Base-by-base conservation (phyloP, 2,888 invertebrate species). In the Melanchra persicariae region DNA sequence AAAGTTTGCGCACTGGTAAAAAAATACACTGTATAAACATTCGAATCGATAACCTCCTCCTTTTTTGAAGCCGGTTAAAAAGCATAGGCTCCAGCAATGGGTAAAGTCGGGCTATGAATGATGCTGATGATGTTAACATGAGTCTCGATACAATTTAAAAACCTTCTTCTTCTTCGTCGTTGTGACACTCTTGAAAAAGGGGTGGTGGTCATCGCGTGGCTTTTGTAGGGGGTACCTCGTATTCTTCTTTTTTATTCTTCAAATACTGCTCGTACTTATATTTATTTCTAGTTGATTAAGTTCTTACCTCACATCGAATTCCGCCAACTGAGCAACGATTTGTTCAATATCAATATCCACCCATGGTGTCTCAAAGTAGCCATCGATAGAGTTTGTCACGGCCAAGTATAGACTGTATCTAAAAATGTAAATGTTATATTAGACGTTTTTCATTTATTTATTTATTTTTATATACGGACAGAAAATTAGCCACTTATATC, bases 351-450 rank as follows among this genome's bases (percentile, higher is more conserved):
- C 97, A 66, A 99, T 97, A 78, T 98, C 98, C 9, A 95, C 93
- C 99, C 99, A 99, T 0, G 97, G 96, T 74, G 98, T 97, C 89
- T 98, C 98, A 87, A 97, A 98, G 90, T 99, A 99, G 0, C 98
- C 98, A 87, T 98, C 98, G 65, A 99, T 98, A 9, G 98, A 98
- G 85, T 97, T 97, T 95, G 98, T 97, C 0, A 99, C 99, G 85
- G 97, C 96, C 84, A 98, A 96, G 93, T 98, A 99, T 69, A 97
- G 87, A 64, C 94, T 96, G 86, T 96, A 96, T 74, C 96, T 96
- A 47, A 52, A 64, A 70, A 55, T 24, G 8, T 34, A 40, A 40
- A 40, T 15, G n/a, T 9, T 2, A 17, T 24, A 5, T 22, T 1
- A 54, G 10, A 17, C 9, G 4, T 54, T 19, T 4, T 19, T n/a